Evolutionary conservation across 2,888 invertebrate species (phyloP).

Genomic region (Macropis europaea): DNA sequence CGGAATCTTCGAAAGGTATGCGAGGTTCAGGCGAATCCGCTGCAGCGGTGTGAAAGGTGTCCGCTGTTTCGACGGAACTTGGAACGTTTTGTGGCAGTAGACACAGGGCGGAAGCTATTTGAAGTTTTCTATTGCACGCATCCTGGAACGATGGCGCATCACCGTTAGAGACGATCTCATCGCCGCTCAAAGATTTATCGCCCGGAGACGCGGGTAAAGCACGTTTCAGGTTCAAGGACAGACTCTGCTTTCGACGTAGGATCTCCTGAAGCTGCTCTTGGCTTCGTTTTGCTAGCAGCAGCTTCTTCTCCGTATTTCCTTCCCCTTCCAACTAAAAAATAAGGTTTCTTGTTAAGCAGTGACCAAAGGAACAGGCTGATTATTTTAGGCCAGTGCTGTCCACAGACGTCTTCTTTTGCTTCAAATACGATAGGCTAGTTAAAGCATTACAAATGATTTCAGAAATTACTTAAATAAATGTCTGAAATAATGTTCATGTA

Average conservation of each 20-base stretch:
- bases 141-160: constrained; percentile 69
- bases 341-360: not conserved
- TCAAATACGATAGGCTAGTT: too few relatives aligned
- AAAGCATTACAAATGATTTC: too few relatives aligned
- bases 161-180: constrained; percentile 65
- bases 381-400: too few relatives aligned
- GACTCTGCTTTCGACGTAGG: constrained; percentile 82
- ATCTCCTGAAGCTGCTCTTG: constrained; percentile 81
- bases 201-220: constrained; percentile 80
- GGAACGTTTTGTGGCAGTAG: constrained; percentile 69
- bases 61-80: constrained; percentile 81
- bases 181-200: constrained; percentile 64
- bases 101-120: constrained; percentile 74
- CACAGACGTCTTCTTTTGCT: too few relatives aligned
- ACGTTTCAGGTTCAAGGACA: constrained; percentile 86
- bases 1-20: constrained; percentile 33
- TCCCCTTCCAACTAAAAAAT: constrained; percentile 68
- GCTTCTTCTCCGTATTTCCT: constrained; percentile 76
- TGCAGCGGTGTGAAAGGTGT: constrained; percentile 89
- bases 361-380: not conserved
- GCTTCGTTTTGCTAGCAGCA: constrained; percentile 79
- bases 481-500: too few relatives aligned
- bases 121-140: constrained; percentile 72
- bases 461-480: too few relatives aligned
- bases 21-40: constrained; percentile 80